Evolutionary conservation across 2,888 invertebrate genomes (phyloP).

Genomic region (Campoplex capitator): DNA sequence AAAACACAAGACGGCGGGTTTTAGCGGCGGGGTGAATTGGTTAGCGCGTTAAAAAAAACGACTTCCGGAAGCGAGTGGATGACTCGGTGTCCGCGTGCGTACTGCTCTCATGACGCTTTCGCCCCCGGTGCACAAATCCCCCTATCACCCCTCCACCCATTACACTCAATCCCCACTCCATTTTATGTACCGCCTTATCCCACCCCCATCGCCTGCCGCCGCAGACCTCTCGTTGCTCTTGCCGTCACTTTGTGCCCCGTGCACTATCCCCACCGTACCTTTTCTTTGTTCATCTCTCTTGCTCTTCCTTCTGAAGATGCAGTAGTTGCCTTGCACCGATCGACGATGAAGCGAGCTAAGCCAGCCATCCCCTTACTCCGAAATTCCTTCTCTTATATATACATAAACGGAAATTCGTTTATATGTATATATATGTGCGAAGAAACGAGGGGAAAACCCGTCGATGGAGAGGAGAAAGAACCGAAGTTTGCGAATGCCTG

Average conservation of each 20-base stretch:
- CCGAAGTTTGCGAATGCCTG: slow-evolving; percentile 55
- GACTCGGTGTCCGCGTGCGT: slow-evolving; percentile 79
- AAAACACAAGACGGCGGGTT: slow-evolving; percentile 47
- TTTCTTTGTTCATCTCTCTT: slow-evolving; percentile 34
- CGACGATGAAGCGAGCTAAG: slow-evolving; percentile 48
- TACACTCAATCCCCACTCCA: slow-evolving; percentile 51
- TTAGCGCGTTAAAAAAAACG: slow-evolving; percentile 66
- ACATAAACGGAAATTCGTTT: background rate
- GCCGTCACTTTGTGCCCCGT: slow-evolving; percentile 56
- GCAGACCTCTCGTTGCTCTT: slow-evolving; percentile 41
- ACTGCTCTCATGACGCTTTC: slow-evolving; percentile 78
- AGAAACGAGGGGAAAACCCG: slow-evolving; percentile 36
- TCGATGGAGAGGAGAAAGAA: slow-evolving; percentile 12
- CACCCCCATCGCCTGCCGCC: slow-evolving; percentile 40
- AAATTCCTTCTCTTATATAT: slow-evolving; percentile 15
- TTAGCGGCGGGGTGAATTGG: slow-evolving; percentile 63
- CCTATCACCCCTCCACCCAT: slow-evolving; percentile 57
- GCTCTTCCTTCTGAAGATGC: slow-evolving; percentile 48
- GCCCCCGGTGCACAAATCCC: slow-evolving; percentile 72
- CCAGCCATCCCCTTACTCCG: slow-evolving; percentile 37
- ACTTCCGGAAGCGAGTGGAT: slow-evolving; percentile 71
- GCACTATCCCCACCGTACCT: slow-evolving; percentile 36
- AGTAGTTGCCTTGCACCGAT: slow-evolving; percentile 51
- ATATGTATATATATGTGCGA: background rate
- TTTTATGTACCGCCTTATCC: slow-evolving; percentile 53